Percentiles rank a stretch among this genome's conserved stretches.
Conservation (phyloP, 2,113 vertebrate species). For the Pitta sordida region DNA sequence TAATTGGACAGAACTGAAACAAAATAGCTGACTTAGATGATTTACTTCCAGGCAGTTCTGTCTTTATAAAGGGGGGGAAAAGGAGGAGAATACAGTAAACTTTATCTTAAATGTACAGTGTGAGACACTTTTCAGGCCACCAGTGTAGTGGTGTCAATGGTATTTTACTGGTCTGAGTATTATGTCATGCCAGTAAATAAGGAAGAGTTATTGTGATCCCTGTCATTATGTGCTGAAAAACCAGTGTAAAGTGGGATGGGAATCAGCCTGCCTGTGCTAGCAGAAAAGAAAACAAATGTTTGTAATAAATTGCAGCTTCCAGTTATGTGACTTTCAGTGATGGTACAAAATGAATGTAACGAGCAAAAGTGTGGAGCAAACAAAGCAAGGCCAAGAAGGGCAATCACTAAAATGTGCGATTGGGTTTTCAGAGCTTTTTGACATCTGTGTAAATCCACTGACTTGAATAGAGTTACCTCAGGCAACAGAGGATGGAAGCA, state of each 20-base stretch:
- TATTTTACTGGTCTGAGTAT: neutral
- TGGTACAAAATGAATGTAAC: neutral
- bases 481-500: neutral
- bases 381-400: neutral
- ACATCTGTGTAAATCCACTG: neutral
- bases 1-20: neutral
- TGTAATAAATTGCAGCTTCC: neutral
- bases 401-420: neutral
- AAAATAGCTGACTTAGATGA: neutral
- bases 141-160: neutral
- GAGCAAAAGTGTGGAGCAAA: neutral
- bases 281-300: conserved; percentile 30
- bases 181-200: neutral
- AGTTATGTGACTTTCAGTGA: neutral
- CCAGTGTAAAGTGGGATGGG: neutral
- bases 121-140: neutral
- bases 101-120: neutral
- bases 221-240: neutral
- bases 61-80: neutral
- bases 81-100: neutral
- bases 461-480: neutral
- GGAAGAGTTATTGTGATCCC: neutral
- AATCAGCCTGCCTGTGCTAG: neutral
- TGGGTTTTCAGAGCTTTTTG: neutral
- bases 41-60: neutral